Conservation (phyloP, 2,797 vertebrate genomes). For the Coregonus ussuriensis region DNA sequence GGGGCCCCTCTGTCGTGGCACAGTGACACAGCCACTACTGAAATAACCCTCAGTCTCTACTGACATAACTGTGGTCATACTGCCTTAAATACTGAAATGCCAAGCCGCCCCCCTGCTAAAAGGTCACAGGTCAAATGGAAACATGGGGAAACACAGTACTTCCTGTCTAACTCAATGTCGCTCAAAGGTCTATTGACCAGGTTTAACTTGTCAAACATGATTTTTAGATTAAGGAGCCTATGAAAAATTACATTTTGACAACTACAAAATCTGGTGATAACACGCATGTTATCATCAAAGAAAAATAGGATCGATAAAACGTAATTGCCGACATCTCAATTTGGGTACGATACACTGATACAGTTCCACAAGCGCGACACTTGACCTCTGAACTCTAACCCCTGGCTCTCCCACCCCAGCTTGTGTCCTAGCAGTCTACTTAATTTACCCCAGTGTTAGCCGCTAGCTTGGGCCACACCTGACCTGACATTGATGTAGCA, state of each 20-base stretch:
- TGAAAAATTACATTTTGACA: background rate
- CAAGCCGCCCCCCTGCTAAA: constrained; percentile 24
- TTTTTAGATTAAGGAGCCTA: background rate
- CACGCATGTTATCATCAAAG: background rate
- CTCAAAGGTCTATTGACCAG: background rate
- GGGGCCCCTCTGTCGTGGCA: constrained; percentile 13
- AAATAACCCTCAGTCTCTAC: constrained; percentile 51
- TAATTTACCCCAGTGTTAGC: constrained; percentile 24
- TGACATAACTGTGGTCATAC: constrained; percentile 43
- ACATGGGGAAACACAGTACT: constrained; percentile 8
- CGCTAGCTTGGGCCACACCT: constrained; percentile 12
- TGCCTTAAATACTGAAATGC: constrained; percentile 50
- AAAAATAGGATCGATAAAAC: background rate
- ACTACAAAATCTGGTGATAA: background rate
- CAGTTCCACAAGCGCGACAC: constrained; percentile 4
- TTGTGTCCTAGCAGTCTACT: constrained; percentile 5
- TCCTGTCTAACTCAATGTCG: background rate
- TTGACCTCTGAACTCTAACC: constrained; percentile 6
- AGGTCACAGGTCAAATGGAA: constrained; percentile 53
- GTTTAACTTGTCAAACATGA: constrained; percentile 7
- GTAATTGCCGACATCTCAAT: constrained; percentile 8
- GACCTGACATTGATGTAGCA: constrained; percentile 1
- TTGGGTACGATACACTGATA: background rate
- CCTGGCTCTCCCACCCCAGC: background rate
- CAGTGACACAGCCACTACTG: constrained; percentile 22